phyloP scores from a whole-genome alignment of 2,888 invertebrate genomes.

The Hirtodrosophila alboralis region DNA sequence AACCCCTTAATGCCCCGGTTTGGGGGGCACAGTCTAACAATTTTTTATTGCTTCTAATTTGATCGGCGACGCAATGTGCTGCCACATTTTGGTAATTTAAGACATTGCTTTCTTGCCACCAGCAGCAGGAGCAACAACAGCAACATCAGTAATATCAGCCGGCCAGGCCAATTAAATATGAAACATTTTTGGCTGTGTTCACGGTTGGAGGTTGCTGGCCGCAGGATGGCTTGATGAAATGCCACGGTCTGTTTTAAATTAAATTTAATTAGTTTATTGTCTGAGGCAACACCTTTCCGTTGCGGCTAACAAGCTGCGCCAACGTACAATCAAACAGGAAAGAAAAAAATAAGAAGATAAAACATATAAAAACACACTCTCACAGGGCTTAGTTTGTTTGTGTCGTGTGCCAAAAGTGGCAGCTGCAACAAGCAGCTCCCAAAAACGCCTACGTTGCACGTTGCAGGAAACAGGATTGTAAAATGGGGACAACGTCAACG shows the following conservation, averaged over 20 bases:
- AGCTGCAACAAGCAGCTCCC: constrained; percentile 46
- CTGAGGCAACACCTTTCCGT: constrained; percentile 68
- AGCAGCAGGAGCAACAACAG: constrained; percentile 17
- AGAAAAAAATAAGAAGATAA: neutral
- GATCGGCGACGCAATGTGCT: constrained; percentile 31
- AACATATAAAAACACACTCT: constrained; percentile 2
- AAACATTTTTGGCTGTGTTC: constrained; percentile 35
- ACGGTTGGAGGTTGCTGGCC: constrained; percentile 23
- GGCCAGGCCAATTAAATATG: constrained; percentile 60
- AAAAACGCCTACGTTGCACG: constrained; percentile 43
- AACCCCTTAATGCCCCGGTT: constrained; percentile 14
- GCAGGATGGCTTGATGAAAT: constrained; percentile 58
- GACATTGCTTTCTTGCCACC: constrained; percentile 41
- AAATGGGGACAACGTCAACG: constrained; percentile 14
- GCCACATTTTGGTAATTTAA: constrained; percentile 49
- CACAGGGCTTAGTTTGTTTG: constrained; percentile 26
- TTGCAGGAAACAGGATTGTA: constrained; percentile 18
- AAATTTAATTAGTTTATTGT: constrained; percentile 78
- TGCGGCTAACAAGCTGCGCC: constrained; percentile 31
- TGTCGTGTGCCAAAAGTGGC: constrained; percentile 53
- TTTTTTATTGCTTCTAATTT: constrained; percentile 72
- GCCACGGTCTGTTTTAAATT: constrained; percentile 73
- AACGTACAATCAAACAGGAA: neutral
- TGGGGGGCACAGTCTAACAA: constrained; percentile 37
- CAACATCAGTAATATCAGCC: constrained; percentile 18